Conservation (phyloP, 2,113 vertebrate species). For the Rhipidura dahli region DNA sequence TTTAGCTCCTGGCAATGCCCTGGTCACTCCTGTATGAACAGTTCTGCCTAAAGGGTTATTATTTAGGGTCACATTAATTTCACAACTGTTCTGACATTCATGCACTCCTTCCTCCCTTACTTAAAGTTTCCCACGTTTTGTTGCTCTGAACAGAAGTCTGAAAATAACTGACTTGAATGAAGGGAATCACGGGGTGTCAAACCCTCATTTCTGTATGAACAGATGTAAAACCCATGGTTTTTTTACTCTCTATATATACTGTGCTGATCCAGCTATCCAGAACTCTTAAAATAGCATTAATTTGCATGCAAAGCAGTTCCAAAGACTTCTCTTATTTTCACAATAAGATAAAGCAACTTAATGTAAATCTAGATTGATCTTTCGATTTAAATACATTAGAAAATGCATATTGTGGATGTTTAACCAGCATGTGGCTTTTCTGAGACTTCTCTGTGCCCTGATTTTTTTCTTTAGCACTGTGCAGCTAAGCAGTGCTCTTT, state of each 20-base stretch:
- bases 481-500: background rate
- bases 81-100: background rate
- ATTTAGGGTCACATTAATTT: background rate
- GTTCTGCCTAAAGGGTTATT: background rate
- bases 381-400: background rate
- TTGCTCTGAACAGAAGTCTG: background rate
- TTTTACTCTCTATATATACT: background rate
- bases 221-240: background rate
- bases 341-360: background rate
- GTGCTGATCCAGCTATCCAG: background rate
- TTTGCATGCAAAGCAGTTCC: background rate
- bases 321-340: background rate
- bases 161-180: background rate
- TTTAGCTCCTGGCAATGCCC: background rate
- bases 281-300: background rate
- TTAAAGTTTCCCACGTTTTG: background rate
- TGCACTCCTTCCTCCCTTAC: background rate
- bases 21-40: background rate
- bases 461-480: too few species aligned
- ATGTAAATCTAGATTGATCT: background rate
- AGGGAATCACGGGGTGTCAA: background rate
- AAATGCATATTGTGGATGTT: background rate
- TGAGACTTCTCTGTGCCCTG: background rate
- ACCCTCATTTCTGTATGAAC: background rate
- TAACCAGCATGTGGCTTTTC: background rate